Evolutionary conservation across 2,888 invertebrate genomes (phyloP).

Genomic region (Eledone cirrhosa): DNA sequence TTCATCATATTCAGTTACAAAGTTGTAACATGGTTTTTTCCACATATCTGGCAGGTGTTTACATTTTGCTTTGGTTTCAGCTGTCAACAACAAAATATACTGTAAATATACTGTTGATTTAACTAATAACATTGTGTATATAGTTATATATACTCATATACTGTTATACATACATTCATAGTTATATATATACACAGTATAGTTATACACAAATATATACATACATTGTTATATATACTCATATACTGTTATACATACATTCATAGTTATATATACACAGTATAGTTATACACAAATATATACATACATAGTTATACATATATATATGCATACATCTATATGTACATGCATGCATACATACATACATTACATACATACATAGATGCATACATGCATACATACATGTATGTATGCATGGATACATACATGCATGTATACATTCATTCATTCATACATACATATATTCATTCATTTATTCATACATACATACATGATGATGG

Average conservation of each 20-base stretch:
- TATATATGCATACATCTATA: not conserved
- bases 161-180: not conserved
- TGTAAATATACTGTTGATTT: not conserved
- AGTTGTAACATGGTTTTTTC: conserved; percentile 44
- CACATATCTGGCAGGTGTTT: not conserved
- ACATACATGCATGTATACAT: too few species aligned
- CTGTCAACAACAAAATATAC: not conserved
- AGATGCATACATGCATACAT: too few species aligned
- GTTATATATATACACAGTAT: not conserved
- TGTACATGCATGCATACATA: too few species aligned
- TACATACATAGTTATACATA: conserved; percentile 8
- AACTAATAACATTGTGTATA: too few species aligned
- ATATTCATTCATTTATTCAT: too few species aligned
- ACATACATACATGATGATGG: too few species aligned
- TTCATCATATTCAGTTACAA: conserved; percentile 56
- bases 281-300: not conserved
- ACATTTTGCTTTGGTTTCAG: not conserved
- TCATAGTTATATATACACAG: not conserved
- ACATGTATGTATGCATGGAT: too few species aligned
- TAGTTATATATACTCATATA: not conserved
- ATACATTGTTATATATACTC: too few species aligned
- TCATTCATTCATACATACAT: too few species aligned
- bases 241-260: not conserved
- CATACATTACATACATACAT: too few species aligned
- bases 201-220: not conserved